A percentile compares a stretch with the other conserved stretches of the same genome.
Evolutionary conservation across 2,888 invertebrate genomes (phyloP).

Genomic region (Phymatocera aterrima): DNA sequence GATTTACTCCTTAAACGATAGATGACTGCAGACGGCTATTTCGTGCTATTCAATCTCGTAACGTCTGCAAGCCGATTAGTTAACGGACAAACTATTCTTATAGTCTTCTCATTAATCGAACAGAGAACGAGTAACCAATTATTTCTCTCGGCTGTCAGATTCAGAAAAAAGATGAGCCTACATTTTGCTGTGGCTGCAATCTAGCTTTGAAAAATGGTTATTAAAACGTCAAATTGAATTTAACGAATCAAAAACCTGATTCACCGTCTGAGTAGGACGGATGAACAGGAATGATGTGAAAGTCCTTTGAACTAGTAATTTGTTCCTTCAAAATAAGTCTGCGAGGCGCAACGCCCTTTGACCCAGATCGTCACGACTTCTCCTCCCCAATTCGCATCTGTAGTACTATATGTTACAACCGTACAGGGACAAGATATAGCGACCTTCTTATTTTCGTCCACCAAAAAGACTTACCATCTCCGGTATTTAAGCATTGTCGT

Average conservation of each 20-base stretch:
- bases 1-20: not conserved
- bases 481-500: slow-evolving; percentile 37
- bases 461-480: not conserved
- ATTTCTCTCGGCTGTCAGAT: not conserved
- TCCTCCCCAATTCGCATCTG: not conserved
- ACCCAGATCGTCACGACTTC: slow-evolving; percentile 8
- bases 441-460: slow-evolving; percentile 20
- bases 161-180: not conserved
- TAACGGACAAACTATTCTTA: not conserved
- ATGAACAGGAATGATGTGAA: not conserved
- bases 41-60: not conserved
- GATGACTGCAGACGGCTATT: not conserved
- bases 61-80: slow-evolving; percentile 10
- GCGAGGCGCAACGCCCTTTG: slow-evolving; percentile 22
- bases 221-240: not conserved
- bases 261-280: not conserved
- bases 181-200: not conserved
- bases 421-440: not conserved
- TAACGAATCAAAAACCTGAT: no score
- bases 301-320: not conserved
- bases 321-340: not conserved
- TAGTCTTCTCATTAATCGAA: not conserved
- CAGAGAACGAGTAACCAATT: not conserved
- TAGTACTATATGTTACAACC: no score
- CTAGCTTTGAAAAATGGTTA: not conserved